These are phyloP conservation scores for Habrosyne pyritoides DNA, from an alignment of 2,888 invertebrate species.

Conservation along the genomic window DNA sequence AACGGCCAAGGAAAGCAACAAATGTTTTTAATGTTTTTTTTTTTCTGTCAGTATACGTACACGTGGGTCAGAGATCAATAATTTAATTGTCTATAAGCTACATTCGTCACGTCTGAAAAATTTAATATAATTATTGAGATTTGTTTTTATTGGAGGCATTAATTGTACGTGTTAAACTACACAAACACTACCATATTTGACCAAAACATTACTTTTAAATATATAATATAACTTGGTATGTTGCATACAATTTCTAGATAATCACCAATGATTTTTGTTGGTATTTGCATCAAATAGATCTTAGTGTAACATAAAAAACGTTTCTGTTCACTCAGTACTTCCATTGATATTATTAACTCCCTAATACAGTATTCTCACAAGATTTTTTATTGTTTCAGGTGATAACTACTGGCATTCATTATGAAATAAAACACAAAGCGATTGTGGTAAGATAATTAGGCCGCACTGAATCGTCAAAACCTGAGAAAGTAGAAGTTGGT, in stretches of 20 bases:
- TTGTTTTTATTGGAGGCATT: neutral
- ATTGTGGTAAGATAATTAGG: constrained; percentile 4
- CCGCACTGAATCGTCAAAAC: constrained; percentile 6
- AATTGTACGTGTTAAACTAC: neutral
- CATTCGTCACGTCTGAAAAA: neutral
- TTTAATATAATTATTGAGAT: neutral
- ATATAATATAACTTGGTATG: no score
- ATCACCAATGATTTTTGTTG: no score
- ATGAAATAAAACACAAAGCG: neutral
- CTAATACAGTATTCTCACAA: neutral
- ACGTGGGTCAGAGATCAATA: neutral
- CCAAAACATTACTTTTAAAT: no score
- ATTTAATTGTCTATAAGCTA: neutral
- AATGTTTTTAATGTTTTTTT: neutral
- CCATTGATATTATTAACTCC: no score
- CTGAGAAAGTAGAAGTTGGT: constrained; percentile 3
- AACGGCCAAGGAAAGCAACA: neutral
- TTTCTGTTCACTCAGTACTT: no score
- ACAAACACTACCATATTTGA: neutral
- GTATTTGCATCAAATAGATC: no score
- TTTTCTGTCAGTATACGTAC: neutral
- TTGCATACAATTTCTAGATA: no score
- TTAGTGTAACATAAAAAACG: no score
- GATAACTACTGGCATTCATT: neutral
- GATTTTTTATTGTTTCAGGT: constrained; percentile 19